These are phyloP conservation scores for Leptinotarsa defecta DNA, from an alignment of 1,140 invertebrate genomes.

Conservation along the genomic window DNA sequence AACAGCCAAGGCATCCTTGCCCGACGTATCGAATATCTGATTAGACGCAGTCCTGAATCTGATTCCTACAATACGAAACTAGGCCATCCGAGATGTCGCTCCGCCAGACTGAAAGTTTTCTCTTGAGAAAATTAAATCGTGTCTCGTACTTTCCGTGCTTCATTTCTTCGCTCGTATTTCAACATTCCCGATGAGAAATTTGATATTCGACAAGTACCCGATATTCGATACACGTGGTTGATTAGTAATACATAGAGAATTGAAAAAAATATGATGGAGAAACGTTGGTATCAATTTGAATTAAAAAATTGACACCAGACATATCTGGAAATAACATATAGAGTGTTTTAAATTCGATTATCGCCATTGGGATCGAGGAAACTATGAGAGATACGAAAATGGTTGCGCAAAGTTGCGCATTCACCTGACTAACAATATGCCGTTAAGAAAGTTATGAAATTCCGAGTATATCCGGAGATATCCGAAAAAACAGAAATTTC, in stretches of 20 bases:
- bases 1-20: background rate
- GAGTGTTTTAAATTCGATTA: too few relatives aligned
- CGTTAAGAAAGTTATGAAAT: too few relatives aligned
- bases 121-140: background rate
- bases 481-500: too few relatives aligned
- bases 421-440: too few relatives aligned
- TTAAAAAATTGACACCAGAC: background rate
- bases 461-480: too few relatives aligned
- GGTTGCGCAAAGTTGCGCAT: too few relatives aligned
- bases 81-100: slow-evolving; percentile 4
- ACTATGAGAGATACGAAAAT: too few relatives aligned
- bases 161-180: background rate
- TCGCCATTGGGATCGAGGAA: too few relatives aligned
- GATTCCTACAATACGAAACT: slow-evolving; percentile 3
- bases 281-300: background rate
- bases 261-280: background rate
- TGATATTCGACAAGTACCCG: background rate
- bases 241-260: too few relatives aligned
- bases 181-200: background rate
- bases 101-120: background rate
- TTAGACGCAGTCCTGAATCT: background rate
- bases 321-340: too few relatives aligned
- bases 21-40: background rate
- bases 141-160: background rate
- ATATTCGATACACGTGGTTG: too few relatives aligned